These are phyloP conservation scores for Idaea straminata DNA, from an alignment of 2,888 invertebrate genomes.

Conservation along the genomic window DNA sequence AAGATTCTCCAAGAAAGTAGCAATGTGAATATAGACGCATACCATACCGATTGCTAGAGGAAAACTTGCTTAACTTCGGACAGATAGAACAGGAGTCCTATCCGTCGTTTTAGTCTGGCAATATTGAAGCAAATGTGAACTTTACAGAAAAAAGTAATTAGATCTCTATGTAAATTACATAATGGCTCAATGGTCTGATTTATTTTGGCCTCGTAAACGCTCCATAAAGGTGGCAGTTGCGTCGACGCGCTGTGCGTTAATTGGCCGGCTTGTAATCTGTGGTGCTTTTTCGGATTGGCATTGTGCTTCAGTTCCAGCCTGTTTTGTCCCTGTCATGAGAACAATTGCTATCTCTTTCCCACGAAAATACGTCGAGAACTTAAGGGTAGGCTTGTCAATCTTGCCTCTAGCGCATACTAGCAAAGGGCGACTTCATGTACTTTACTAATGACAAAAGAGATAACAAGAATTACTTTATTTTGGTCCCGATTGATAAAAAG, in stretches of 20 bases:
- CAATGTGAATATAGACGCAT: no score
- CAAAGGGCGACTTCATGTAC: background rate
- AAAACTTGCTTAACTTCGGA: no score
- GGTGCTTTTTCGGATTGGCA: slow-evolving; percentile 7
- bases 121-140: background rate
- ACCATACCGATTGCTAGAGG: no score
- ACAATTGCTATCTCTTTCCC: slow-evolving; percentile 10
- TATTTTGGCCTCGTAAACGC: background rate
- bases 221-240: slow-evolving; percentile 60
- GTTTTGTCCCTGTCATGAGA: slow-evolving; percentile 24
- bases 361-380: slow-evolving; percentile 9
- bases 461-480: background rate
- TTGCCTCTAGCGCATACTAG: background rate
- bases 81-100: background rate
- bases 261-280: slow-evolving; percentile 20
- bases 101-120: background rate
- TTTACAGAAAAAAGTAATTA: background rate
- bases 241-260: slow-evolving; percentile 70
- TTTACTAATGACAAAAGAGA: background rate
- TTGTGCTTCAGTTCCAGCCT: background rate
- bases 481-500: background rate
- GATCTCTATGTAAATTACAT: background rate
- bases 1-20: no score
- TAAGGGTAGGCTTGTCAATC: background rate
- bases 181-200: background rate